Conservation (phyloP, 2,888 invertebrate species). For the Ferrisia virgata region DNA sequence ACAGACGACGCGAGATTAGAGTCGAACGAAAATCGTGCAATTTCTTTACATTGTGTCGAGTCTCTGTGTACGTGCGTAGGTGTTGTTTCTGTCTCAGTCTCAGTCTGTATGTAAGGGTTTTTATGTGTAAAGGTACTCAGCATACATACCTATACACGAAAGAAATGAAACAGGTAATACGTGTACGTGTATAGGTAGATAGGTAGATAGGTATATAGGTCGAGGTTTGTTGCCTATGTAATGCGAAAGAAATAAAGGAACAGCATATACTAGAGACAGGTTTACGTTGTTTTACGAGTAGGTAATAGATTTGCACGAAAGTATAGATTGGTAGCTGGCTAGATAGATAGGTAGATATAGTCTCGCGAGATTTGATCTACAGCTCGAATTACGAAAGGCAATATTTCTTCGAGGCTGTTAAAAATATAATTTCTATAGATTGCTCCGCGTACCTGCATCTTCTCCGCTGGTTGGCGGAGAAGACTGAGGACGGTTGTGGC, state of each 20-base stretch:
- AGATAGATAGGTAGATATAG: background rate
- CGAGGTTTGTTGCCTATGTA: background rate
- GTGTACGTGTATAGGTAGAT: no score
- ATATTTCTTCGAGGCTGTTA: slow-evolving; percentile 26
- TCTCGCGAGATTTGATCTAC: slow-evolving; percentile 36
- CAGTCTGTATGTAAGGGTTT: no score
- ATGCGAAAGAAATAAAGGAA: background rate
- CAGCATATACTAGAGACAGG: background rate
- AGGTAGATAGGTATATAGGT: background rate
- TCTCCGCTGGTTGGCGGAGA: no score
- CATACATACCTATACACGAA: no score
- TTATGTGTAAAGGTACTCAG: no score
- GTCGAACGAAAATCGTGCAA: background rate
- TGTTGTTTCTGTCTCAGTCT: no score
- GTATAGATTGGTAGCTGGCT: background rate
- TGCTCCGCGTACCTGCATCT: background rate
- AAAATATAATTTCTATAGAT: slow-evolving; percentile 40
- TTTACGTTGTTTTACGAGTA: background rate
- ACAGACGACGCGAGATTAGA: background rate
- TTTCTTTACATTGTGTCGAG: background rate
- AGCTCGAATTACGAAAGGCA: slow-evolving; percentile 30
- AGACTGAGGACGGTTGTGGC: background rate
- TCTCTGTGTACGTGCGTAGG: background rate
- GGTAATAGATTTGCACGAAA: background rate
- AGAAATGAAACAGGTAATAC: no score